Percentiles rank a stretch among this genome's conserved stretches.
phyloP scores from a whole-genome alignment of 2,113 vertebrate species.

The Rhabdornis inornatus region DNA sequence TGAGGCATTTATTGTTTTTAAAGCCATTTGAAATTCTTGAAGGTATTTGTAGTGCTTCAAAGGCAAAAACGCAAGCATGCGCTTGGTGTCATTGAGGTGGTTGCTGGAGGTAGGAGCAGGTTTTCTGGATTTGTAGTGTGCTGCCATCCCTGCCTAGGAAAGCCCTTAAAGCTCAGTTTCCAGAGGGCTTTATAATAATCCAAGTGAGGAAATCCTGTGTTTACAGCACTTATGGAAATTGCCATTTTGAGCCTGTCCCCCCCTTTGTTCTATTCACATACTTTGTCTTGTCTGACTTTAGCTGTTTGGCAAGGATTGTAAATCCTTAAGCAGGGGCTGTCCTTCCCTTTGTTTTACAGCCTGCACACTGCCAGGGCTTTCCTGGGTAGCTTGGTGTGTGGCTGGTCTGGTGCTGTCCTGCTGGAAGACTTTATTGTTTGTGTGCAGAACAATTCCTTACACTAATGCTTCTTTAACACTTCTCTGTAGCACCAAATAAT shows the following conservation, averaged over 20 bases:
- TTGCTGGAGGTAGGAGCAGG: background rate
- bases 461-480: background rate
- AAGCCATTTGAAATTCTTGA: background rate
- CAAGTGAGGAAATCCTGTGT: slow-evolving; percentile 40
- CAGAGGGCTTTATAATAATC: slow-evolving; percentile 27
- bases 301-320: background rate
- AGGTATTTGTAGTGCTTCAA: background rate
- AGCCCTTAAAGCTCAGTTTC: background rate
- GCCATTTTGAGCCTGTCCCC: background rate
- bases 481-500: background rate
- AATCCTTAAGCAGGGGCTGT: background rate
- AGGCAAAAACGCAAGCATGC: background rate
- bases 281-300: background rate
- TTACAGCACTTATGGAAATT: slow-evolving; percentile 5
- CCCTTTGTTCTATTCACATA: background rate
- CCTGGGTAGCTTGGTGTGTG: background rate
- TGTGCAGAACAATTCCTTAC: background rate
- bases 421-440: background rate
- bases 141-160: background rate
- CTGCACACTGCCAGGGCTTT: background rate
- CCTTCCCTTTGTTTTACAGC: background rate
- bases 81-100: background rate
- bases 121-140: background rate
- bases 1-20: background rate
- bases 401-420: background rate